Evolutionary conservation across 2,113 vertebrate genomes (phyloP).

Genomic region (Riparia riparia): DNA sequence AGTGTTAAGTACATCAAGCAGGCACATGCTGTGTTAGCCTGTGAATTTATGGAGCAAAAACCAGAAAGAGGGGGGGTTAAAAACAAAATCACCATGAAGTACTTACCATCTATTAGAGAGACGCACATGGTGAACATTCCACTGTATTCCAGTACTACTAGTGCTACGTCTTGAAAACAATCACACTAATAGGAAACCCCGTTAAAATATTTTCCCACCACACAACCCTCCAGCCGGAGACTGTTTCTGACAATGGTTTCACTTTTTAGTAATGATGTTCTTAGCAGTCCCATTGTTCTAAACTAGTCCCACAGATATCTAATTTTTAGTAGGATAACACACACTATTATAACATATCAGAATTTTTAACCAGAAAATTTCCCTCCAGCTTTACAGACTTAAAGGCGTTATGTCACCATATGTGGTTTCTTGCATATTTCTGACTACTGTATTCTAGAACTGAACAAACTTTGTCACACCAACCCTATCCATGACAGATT

Average conservation of each 20-base stretch:
- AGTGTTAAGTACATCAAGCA: not conserved
- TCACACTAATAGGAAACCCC: constrained; percentile 56
- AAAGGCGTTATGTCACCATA: constrained; percentile 35
- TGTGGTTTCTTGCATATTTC: constrained; percentile 53
- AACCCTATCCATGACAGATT: constrained; percentile 43
- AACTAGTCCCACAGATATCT: constrained; percentile 72
- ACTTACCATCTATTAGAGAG: constrained; percentile 38
- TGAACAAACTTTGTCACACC: constrained; percentile 65
- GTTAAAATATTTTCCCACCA: constrained; percentile 78
- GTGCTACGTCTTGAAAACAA: constrained; percentile 50
- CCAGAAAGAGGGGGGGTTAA: not conserved
- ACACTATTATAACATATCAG: constrained; percentile 29
- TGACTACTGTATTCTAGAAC: constrained; percentile 53
- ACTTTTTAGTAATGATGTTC: constrained; percentile 69
- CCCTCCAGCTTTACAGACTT: constrained; percentile 38
- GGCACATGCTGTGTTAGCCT: not conserved
- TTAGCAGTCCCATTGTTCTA: constrained; percentile 60
- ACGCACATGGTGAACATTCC: constrained; percentile 26
- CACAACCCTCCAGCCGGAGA: constrained; percentile 65
- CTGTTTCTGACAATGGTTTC: constrained; percentile 62
- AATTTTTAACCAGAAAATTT: constrained; percentile 70
- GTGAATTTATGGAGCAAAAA: not conserved
- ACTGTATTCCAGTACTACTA: constrained; percentile 45
- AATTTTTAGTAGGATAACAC: constrained; percentile 67
- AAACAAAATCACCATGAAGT: constrained; percentile 59